phyloP scores from a whole-genome alignment of 1,140 invertebrate genomes.

The Aphelinus certus region DNA sequence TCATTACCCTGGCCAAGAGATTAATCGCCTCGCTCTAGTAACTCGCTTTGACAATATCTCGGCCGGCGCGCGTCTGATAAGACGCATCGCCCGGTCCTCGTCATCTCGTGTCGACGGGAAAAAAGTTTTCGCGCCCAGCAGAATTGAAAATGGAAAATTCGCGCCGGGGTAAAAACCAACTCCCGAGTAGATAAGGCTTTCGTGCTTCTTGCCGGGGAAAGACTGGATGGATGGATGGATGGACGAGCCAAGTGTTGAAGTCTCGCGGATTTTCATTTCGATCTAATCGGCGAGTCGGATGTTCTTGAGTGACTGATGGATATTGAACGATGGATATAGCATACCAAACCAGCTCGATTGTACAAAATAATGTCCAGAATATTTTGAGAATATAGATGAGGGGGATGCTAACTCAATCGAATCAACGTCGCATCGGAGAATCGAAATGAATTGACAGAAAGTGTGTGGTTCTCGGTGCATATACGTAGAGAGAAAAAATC shows the following conservation, averaged over 20 bases:
- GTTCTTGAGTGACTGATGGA: too few species aligned
- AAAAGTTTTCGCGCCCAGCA: constrained; percentile 43
- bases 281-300: too few species aligned
- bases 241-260: constrained; percentile 12
- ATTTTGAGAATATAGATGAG: too few species aligned
- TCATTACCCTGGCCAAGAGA: constrained; percentile 59
- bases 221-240: background rate
- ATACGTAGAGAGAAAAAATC: too few species aligned
- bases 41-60: constrained; percentile 35
- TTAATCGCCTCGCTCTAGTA: constrained; percentile 53
- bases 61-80: constrained; percentile 28
- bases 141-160: constrained; percentile 39
- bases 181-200: background rate
- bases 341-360: too few species aligned
- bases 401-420: too few species aligned
- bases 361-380: too few species aligned
- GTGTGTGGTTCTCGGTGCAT: too few species aligned
- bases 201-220: background rate
- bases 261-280: too few species aligned
- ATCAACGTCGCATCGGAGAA: too few species aligned
- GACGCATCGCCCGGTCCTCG: background rate
- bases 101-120: constrained; percentile 12
- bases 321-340: too few species aligned
- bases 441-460: too few species aligned
- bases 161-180: background rate